Evolutionary conservation across 2,113 vertebrate species (phyloP), one percentile per base, ranked within the genome.

Genomic region (Pseudopipra pipra): DNA sequence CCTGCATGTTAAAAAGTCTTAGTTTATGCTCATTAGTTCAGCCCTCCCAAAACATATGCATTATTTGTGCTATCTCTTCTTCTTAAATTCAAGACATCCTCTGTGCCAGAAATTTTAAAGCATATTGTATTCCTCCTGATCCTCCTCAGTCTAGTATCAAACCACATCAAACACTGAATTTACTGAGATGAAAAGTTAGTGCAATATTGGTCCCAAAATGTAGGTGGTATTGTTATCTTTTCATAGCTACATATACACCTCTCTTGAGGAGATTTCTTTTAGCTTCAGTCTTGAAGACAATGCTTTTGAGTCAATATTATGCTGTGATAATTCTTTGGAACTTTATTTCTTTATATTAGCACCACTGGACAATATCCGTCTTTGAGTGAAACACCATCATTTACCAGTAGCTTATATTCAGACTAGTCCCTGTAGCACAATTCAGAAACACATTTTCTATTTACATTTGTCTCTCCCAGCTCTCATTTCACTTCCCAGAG

Each of bases 211-310:
- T 89, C 54, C 55, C 2, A 3, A 85, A 91, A 91, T 65, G 78
- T 87, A 90, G 62, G 67, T 91, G 55, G 87, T 91, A 95, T 91
- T 31, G 39, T 58, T 80, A 67, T 83, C 47, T 78, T 95, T 90
- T 95, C 93, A 74, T 46, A 67, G 82, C 71, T 80, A 77, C 78
- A 58, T 82, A 89, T 79, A 93, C 49, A 77, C 66, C 81, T 87
- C 93, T 95, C 94, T 63, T 81, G 89, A 93, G 95, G 46, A 95
- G 85, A 77, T 68, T 96, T 96, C 72, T 82, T 95, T 96, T 65
- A 93, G 85, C 39, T 95, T 83, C 83, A 90, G 85, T 79, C 84
- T 66, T 76, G 51, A 67, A 96, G 84, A 79, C 54, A 85, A 44
- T 39, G 22, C 33, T 90, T 96, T 96, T 80, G 85, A 91, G 78